Conservation (phyloP, 1,140 invertebrate genomes). For the Zaprionus kolodkinae region DNA sequence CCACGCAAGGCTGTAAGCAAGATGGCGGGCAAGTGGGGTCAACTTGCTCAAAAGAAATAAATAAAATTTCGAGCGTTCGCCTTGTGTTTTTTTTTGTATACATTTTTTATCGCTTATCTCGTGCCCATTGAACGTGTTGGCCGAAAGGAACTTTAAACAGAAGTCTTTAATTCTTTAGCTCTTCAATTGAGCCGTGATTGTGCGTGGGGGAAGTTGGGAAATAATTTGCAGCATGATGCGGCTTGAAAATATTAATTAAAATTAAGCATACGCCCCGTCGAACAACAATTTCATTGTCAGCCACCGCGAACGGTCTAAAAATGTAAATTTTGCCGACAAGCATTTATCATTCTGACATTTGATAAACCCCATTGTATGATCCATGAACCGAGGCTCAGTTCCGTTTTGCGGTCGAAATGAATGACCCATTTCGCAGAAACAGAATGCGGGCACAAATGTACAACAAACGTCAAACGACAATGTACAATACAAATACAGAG, state of each 20-base stretch:
- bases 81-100: slow-evolving; percentile 50
- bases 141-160: slow-evolving; percentile 54
- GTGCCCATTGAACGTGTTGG: slow-evolving; percentile 44
- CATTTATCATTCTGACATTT: slow-evolving; percentile 56
- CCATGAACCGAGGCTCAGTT: slow-evolving; percentile 13
- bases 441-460: background rate
- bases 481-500: background rate
- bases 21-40: background rate
- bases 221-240: background rate
- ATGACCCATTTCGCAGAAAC: background rate
- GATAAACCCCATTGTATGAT: slow-evolving; percentile 7
- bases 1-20: background rate
- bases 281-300: background rate
- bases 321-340: slow-evolving; percentile 21
- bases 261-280: slow-evolving; percentile 19
- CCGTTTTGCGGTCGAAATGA: slow-evolving; percentile 13
- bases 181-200: slow-evolving; percentile 36
- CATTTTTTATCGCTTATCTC: slow-evolving; percentile 56
- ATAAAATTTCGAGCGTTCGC: slow-evolving; percentile 67
- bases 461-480: background rate
- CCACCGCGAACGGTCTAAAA: slow-evolving; percentile 7
- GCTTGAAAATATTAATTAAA: slow-evolving; percentile 28
- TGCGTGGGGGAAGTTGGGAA: background rate
- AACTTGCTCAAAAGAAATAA: slow-evolving; percentile 68
- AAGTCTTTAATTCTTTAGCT: slow-evolving; percentile 54